Evolutionary conservation across 2,888 invertebrate genomes (phyloP).

Genomic region (Ferrisia virgata): DNA sequence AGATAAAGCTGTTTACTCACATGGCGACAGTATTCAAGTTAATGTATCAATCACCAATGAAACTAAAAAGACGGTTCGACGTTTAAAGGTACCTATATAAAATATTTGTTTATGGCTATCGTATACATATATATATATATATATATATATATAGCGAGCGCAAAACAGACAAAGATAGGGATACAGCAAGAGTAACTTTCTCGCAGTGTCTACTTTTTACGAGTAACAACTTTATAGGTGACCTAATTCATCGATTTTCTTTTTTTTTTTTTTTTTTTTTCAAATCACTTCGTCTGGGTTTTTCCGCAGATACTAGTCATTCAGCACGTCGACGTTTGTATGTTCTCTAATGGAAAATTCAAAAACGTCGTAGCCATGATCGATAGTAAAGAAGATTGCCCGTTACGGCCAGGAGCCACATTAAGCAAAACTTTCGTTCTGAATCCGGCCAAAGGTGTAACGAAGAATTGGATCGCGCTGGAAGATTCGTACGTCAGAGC

Average conservation of each 20-base stretch:
- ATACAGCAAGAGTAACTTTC: too few species aligned
- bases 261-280: background rate
- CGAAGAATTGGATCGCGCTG: conserved; percentile 88
- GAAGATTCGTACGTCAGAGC: conserved; percentile 66
- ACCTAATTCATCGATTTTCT: background rate
- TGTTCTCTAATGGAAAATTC: conserved; percentile 92
- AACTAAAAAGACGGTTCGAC: conserved; percentile 77
- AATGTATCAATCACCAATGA: conserved; percentile 73
- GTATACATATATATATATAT: too few species aligned
- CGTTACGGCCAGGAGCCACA: conserved; percentile 62
- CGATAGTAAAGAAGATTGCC: conserved; percentile 63
- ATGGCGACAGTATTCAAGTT: conserved; percentile 76
- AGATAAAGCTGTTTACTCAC: conserved; percentile 77
- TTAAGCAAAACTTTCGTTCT: conserved; percentile 65
- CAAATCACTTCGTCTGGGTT: background rate
- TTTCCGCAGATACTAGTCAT: conserved; percentile 70
- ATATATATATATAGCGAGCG: too few species aligned
- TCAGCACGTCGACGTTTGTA: conserved; percentile 88
- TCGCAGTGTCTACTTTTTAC: too few species aligned
- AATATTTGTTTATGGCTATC: background rate
- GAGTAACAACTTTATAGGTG: too few species aligned
- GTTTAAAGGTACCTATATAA: conserved; percentile 71
- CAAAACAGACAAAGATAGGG: too few species aligned
- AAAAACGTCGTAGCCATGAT: conserved; percentile 80
- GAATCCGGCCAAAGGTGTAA: conserved; percentile 71